Conservation (phyloP, 2,797 vertebrate genomes). For the Apogon talboti region DNA sequence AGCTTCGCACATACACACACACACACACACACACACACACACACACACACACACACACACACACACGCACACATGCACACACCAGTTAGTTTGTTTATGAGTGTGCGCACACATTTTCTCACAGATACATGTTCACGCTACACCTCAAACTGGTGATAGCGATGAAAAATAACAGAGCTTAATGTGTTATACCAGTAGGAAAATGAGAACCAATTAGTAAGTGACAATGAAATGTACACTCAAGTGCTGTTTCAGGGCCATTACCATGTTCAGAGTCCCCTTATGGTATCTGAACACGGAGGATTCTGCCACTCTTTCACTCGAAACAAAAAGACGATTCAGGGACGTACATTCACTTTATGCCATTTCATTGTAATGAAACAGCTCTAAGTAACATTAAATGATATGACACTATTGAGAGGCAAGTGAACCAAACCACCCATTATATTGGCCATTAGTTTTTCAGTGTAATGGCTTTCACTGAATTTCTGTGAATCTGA, state of each 20-base stretch:
- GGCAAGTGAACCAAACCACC: too few relatives aligned
- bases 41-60: not conserved
- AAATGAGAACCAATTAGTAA: slow-evolving; percentile 4
- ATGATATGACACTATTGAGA: too few relatives aligned
- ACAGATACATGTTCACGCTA: not conserved
- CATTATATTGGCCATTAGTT: too few relatives aligned
- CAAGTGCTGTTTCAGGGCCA: slow-evolving; percentile 54
- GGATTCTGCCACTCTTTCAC: too few relatives aligned
- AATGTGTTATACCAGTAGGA: slow-evolving; percentile 14
- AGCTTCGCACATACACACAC: slow-evolving; percentile 32
- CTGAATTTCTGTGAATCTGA: too few relatives aligned
- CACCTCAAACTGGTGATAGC: slow-evolving; percentile 25
- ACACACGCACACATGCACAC: too few relatives aligned
- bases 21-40: not conserved
- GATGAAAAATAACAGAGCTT: not conserved
- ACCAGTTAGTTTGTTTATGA: slow-evolving; percentile 20
- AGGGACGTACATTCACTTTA: too few relatives aligned
- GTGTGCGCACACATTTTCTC: slow-evolving; percentile 3
- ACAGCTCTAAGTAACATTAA: too few relatives aligned
- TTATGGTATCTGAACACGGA: slow-evolving; percentile 31
- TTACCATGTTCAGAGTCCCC: slow-evolving; percentile 41
- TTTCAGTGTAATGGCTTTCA: too few relatives aligned
- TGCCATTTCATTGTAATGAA: too few relatives aligned
- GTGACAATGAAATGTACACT: slow-evolving; percentile 9
- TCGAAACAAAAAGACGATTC: too few relatives aligned